Evolutionary conservation across 1,140 invertebrate genomes (phyloP).

Genomic region (Bombus confusus): DNA sequence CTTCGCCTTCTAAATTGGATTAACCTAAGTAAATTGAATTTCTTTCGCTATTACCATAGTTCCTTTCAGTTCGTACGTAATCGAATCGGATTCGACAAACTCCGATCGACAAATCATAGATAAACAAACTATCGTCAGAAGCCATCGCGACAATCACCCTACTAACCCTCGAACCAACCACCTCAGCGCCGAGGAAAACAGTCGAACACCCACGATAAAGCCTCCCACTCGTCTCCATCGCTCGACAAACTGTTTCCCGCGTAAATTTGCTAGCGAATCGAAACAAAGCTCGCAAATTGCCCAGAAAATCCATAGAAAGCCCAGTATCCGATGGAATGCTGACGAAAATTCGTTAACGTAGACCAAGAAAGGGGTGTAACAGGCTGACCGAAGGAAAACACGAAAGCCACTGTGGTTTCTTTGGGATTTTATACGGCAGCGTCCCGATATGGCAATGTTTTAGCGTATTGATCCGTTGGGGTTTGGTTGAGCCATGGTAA

Average conservation of each 20-base stretch:
- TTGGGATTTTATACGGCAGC: conserved; percentile 73
- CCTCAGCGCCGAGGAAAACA: background rate
- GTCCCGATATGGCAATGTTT: conserved; percentile 81
- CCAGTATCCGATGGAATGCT: background rate
- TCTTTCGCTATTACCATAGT: too few species aligned
- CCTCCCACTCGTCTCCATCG: background rate
- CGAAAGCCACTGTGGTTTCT: conserved; percentile 61
- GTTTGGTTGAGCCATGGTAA: conserved; percentile 74
- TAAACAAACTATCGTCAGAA: background rate
- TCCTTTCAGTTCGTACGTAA: too few species aligned
- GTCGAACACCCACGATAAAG: background rate
- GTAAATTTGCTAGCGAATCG: conserved; percentile 29
- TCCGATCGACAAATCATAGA: background rate
- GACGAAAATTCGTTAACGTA: conserved; percentile 44
- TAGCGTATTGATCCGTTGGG: conserved; percentile 81
- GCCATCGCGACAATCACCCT: background rate
- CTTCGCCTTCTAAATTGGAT: too few species aligned
- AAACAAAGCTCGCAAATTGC: background rate
- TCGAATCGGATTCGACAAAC: background rate
- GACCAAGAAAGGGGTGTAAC: background rate
- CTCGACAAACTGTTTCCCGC: background rate
- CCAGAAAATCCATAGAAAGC: too few species aligned
- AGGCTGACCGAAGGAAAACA: conserved; percentile 48
- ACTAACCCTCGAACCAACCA: background rate
- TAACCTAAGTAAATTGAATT: too few species aligned